Evolutionary conservation across 1,140 invertebrate genomes (phyloP), one percentile per base, ranked within the genome.

Genomic region (Mycetomoellerius zeteki): DNA sequence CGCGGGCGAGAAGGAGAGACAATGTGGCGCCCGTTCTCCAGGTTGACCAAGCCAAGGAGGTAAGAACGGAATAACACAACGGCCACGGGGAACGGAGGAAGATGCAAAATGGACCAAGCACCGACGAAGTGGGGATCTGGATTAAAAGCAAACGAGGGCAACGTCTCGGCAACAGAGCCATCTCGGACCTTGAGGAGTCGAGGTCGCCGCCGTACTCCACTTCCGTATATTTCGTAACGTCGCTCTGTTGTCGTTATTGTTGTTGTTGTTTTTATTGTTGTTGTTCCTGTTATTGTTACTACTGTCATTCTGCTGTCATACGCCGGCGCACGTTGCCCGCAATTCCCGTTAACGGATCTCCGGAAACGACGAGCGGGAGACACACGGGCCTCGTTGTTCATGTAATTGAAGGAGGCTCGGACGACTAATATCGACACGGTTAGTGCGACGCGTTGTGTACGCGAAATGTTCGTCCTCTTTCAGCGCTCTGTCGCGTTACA

Each of bases 141-240:
- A 95, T 95, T 95, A 95, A 95, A 95, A 95, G 94, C 93, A 95
- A 95, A 95, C 93, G 94, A 94, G 95, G 95, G 93, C 95, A 95
- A 94, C 93, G 92, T 94, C 93, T 93, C 88, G 90, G 93, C 90
- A 92, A 94, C 94, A 95, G 94, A 95, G 91, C 93, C 92, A 95
- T 94, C 94, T 95, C 94, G 90, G 89, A 94, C 93, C 94, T 95
- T 93, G 93, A 94, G 81, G 91, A 94, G 94, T 93, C 90, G 91
- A 94, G 93, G 94, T 93, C 94, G 94, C 54, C 64, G 67, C 33
- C 33, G 7, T 50, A 24, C n/a, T 80, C 47, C 76, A 71, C 54
- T 43, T 85, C 65, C 81, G 85, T 58, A 43, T 37, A 43, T 43
- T 78, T 58, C 71, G 10, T 58, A 21, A 50, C 75, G 43, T 52